Base-by-base conservation (phyloP, 2,113 vertebrate genomes). In the Oncorhynchus gorbuscha region DNA sequence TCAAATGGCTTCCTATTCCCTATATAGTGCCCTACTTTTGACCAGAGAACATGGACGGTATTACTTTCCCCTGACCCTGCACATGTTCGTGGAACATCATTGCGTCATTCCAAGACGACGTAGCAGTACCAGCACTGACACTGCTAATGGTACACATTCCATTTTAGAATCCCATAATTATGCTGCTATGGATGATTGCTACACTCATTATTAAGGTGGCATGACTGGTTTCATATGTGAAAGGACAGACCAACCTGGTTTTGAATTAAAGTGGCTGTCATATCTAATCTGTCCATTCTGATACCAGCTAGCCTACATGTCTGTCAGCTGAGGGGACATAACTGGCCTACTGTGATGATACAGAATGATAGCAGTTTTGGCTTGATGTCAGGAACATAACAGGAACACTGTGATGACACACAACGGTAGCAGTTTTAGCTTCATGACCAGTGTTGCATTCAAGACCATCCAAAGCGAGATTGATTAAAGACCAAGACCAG, bases 31-130 rank as follows among this genome's bases (percentile, higher is more conserved):
- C 1, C 49, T 39, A 8, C 7, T 9, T 39, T 39, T 39, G 39
- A 9, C 8, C 39, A 39, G 39, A 39, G 39, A 39, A 8, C 87
- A 91, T 90, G 88, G 87, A 91, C 90, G 88, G 87, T 83, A 90
- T 91, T 91, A 88, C 79, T 91, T 92, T 89, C 86, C 59, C 20
- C 79, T 72, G 89, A 92, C 91, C 92, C 91, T 92, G 89, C 83
- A 80, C 79, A 71, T 51, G 83, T 87, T 90, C 86, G 84, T 84
- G 69, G 71, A 84, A 87, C 67, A 59, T 71, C 79, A 72, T 79
- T 76, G 81, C 62, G 84, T 82, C 80, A 79, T 76, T 80, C 84
- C 59, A 22, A 86, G 85, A 86, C 89, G 88, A 89, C 75, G 79
- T 75, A 86, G 14, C 14, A 13, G 49, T 13, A 51, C 49, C 49